A percentile compares a stretch with the other conserved stretches of the same genome.
phyloP scores from a whole-genome alignment of 1,140 invertebrate species.

The Drosophila ohnishii region DNA sequence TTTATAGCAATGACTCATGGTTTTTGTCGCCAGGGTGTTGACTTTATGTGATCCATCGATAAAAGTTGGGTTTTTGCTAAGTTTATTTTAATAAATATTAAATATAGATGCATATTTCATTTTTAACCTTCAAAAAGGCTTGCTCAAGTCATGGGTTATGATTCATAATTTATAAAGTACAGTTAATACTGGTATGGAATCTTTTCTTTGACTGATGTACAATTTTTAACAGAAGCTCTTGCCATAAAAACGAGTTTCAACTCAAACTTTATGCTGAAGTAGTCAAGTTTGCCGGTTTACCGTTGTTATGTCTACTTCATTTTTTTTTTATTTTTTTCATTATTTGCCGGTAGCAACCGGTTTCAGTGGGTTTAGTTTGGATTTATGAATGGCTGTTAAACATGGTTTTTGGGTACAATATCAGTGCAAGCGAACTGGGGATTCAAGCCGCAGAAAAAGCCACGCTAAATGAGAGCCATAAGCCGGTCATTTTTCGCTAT shows the following conservation, averaged over 20 bases:
- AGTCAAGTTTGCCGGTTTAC: slow-evolving; percentile 32
- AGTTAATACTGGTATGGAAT: slow-evolving; percentile 1
- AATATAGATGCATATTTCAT: background rate
- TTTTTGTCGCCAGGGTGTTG: background rate
- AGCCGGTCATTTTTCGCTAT: slow-evolving; percentile 6
- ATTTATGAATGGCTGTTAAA: slow-evolving; percentile 42
- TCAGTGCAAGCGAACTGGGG: slow-evolving; percentile 2
- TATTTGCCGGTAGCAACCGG: slow-evolving; percentile 42
- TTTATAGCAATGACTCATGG: slow-evolving; percentile 14
- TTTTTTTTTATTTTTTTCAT: slow-evolving; percentile 12
- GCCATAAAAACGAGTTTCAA: slow-evolving; percentile 19
- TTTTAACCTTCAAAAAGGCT: background rate
- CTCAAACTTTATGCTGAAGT: slow-evolving; percentile 20
- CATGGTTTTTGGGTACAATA: slow-evolving; percentile 12
- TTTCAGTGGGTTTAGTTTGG: slow-evolving; percentile 30
- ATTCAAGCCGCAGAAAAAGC: background rate
- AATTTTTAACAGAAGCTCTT: background rate
- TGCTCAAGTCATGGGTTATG: background rate
- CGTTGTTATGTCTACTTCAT: slow-evolving; percentile 11
- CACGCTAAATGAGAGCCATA: slow-evolving; percentile 26
- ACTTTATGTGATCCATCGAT: background rate
- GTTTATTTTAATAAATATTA: background rate
- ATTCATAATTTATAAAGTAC: background rate
- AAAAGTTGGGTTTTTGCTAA: background rate
- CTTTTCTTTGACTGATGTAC: background rate